Evolutionary conservation across 1,140 invertebrate species (phyloP).

Genomic region (Drosophila auraria): DNA sequence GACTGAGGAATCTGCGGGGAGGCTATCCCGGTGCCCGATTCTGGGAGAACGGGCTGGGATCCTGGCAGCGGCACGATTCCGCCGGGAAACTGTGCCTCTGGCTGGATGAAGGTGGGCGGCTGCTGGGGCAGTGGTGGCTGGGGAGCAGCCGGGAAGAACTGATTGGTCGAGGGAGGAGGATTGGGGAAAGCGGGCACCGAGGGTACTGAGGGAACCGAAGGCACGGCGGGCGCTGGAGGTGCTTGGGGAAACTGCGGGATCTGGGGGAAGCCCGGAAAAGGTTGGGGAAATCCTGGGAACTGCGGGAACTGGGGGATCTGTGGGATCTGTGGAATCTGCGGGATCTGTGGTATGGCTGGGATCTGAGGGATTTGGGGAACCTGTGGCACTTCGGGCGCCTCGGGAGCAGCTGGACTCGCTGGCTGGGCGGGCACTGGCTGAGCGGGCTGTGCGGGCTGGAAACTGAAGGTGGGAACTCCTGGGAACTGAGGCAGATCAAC

Average conservation of each 20-base stretch:
- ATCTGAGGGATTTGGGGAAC: constrained; percentile 31
- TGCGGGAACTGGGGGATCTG: constrained; percentile 36
- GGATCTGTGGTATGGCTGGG: constrained; percentile 27
- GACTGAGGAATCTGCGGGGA: constrained; percentile 74
- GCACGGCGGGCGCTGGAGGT: constrained; percentile 25
- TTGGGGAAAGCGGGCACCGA: constrained; percentile 18
- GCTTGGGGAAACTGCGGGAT: constrained; percentile 56
- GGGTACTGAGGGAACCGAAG: constrained; percentile 22
- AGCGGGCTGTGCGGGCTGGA: constrained; percentile 48
- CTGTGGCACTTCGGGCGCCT: constrained; percentile 31
- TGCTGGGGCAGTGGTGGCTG: constrained; percentile 75
- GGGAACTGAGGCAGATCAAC: constrained; percentile 27
- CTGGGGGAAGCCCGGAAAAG: constrained; percentile 53
- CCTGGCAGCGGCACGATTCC: constrained; percentile 69
- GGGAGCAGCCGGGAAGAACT: constrained; percentile 68
- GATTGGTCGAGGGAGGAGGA: constrained; percentile 38
- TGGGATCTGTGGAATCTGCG: constrained; percentile 37
- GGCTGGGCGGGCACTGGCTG: constrained; percentile 42
- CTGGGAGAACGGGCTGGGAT: constrained; percentile 59
- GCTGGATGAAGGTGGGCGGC: constrained; percentile 67
- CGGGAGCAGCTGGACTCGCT: constrained; percentile 32
- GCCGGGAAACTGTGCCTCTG: constrained; percentile 70
- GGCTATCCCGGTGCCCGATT: constrained; percentile 72
- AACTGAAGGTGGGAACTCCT: constrained; percentile 47
- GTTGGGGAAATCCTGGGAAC: constrained; percentile 29